Evolutionary conservation across 2,797 vertebrate species (phyloP).

Genomic region (Macropus fuliginosus): DNA sequence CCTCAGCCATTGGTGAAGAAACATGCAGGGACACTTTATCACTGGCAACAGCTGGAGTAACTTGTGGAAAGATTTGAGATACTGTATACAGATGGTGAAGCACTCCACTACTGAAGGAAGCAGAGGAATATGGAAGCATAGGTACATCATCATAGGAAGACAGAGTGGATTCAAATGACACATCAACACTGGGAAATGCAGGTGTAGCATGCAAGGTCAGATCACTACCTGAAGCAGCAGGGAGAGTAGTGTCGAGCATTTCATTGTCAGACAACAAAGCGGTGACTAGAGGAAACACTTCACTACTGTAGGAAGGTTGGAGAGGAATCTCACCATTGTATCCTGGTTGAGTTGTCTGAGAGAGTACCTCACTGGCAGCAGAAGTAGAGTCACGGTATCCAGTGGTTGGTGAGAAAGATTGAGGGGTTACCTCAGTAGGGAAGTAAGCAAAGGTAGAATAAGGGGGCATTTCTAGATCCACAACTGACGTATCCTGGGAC

Average conservation of each 20-base stretch:
- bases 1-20: slow-evolving; percentile 87
- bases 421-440: slow-evolving; percentile 83
- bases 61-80: slow-evolving; percentile 87
- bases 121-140: slow-evolving; percentile 89
- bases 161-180: slow-evolving; percentile 88
- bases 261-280: slow-evolving; percentile 89
- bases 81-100: slow-evolving; percentile 85
- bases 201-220: slow-evolving; percentile 93
- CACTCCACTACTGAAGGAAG: slow-evolving; percentile 88
- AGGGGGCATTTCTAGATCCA: slow-evolving; percentile 80
- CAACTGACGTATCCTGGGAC: slow-evolving; percentile 74
- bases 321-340: slow-evolving; percentile 95
- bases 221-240: slow-evolving; percentile 88
- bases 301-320: slow-evolving; percentile 89
- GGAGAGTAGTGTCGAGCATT: slow-evolving; percentile 87
- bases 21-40: slow-evolving; percentile 88
- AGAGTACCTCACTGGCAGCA: slow-evolving; percentile 85
- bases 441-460: slow-evolving; percentile 84
- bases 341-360: slow-evolving; percentile 90
- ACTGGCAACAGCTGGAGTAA: slow-evolving; percentile 84
- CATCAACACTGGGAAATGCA: slow-evolving; percentile 89
- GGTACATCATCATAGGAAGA: slow-evolving; percentile 89
- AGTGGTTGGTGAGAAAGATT: slow-evolving; percentile 86
- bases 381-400: slow-evolving; percentile 85
- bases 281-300: slow-evolving; percentile 89